Evolutionary conservation across 2,113 vertebrate species (phyloP).

Genomic region (Carollia perspicillata): DNA sequence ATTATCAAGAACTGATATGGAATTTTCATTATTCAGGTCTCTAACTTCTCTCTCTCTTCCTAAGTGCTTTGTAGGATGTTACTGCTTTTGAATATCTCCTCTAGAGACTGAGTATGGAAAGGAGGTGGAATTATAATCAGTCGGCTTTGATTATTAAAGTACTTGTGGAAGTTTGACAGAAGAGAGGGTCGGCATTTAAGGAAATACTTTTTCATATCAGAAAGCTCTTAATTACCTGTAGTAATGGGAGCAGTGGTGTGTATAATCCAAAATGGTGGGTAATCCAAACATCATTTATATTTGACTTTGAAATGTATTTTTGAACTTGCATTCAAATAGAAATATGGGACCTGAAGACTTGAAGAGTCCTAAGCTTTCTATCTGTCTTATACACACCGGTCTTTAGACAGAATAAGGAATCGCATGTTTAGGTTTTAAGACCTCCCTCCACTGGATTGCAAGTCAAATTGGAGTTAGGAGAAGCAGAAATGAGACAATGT

Average conservation of each 20-base stretch:
- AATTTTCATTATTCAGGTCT: background rate
- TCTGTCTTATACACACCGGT: slow-evolving; percentile 33
- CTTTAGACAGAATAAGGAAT: background rate
- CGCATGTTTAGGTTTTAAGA: slow-evolving; percentile 9
- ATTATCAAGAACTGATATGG: background rate
- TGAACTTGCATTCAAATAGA: slow-evolving; percentile 57
- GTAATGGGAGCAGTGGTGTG: slow-evolving; percentile 44
- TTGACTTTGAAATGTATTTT: slow-evolving; percentile 55
- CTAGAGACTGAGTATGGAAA: background rate
- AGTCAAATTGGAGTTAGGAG: slow-evolving; percentile 17
- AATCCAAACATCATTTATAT: slow-evolving; percentile 52
- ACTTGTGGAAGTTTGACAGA: slow-evolving; percentile 35
- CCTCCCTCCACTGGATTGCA: background rate
- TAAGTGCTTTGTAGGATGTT: background rate
- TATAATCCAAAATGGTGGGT: slow-evolving; percentile 60
- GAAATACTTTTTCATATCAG: slow-evolving; percentile 24
- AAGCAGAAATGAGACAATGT: background rate
- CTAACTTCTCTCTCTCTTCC: background rate
- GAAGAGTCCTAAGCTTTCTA: slow-evolving; percentile 50
- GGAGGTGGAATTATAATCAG: slow-evolving; percentile 30
- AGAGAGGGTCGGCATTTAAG: background rate
- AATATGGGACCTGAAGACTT: background rate
- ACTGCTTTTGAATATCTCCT: background rate
- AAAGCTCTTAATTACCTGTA: slow-evolving; percentile 56
- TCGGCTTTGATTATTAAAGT: background rate